Conservation (phyloP, 2,113 vertebrate genomes). For the Pollimyrus isidori region DNA sequence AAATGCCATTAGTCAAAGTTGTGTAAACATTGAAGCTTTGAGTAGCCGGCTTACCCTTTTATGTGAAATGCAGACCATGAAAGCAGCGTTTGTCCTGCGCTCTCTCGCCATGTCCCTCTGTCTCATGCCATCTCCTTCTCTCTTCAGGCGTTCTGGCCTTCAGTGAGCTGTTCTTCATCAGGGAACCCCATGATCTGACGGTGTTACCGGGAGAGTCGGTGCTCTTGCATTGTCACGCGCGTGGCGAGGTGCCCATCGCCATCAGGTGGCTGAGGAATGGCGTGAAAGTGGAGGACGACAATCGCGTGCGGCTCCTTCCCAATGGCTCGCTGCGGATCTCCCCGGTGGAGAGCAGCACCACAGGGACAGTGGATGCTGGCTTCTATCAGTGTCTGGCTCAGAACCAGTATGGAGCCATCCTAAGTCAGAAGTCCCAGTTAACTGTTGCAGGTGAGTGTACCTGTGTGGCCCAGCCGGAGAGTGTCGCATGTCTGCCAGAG, state of each 20-base stretch:
- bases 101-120: background rate
- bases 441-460: slow-evolving; percentile 83
- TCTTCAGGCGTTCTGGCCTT: slow-evolving; percentile 72
- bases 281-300: slow-evolving; percentile 66
- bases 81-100: background rate
- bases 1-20: slow-evolving; percentile 29
- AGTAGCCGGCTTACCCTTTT: background rate
- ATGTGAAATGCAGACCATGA: background rate
- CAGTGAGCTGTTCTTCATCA: slow-evolving; percentile 84
- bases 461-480: background rate
- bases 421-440: slow-evolving; percentile 88
- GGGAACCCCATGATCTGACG: slow-evolving; percentile 76
- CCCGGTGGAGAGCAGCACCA: slow-evolving; percentile 66
- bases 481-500: background rate
- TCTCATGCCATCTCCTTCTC: background rate
- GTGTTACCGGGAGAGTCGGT: slow-evolving; percentile 66
- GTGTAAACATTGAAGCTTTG: slow-evolving; percentile 31
- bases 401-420: slow-evolving; percentile 87
- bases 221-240: slow-evolving; percentile 81
- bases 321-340: slow-evolving; percentile 85
- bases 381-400: slow-evolving; percentile 89
- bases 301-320: slow-evolving; percentile 68
- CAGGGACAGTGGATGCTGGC: slow-evolving; percentile 79
- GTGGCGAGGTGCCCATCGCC: slow-evolving; percentile 77
- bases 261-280: slow-evolving; percentile 88